Conservation (phyloP, 2,113 vertebrate genomes). For the Rhinopithecus roxellana region DNA sequence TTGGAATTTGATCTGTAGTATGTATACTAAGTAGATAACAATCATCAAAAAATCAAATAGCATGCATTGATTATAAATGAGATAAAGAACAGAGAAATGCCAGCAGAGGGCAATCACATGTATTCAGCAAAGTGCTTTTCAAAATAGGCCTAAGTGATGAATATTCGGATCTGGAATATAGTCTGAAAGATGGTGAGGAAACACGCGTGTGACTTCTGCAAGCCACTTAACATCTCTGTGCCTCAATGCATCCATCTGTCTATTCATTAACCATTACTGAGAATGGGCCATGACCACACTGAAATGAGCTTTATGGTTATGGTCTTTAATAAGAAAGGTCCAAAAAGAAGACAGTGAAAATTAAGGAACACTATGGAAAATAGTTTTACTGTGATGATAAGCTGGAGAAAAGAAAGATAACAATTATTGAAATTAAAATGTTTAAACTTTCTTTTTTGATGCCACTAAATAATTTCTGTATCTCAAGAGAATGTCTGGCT, state of each 20-base stretch:
- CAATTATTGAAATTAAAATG: neutral
- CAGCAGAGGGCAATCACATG: neutral
- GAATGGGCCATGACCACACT: rapidly evolving
- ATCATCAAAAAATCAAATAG: neutral
- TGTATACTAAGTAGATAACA: neutral
- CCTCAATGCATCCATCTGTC: too few species aligned
- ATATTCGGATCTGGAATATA: neutral
- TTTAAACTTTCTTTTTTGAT: neutral
- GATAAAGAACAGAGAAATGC: neutral
- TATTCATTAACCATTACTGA: rapidly evolving
- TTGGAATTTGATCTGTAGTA: neutral
- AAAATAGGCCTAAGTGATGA: neutral
- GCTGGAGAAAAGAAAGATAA: neutral
- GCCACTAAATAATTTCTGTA: neutral
- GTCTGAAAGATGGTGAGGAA: neutral
- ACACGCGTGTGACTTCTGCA: neutral
- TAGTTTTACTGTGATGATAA: too few species aligned
- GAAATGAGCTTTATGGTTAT: neutral
- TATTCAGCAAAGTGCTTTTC: neutral
- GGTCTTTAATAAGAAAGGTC: neutral
- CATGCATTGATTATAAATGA: neutral
- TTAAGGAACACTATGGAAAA: neutral
- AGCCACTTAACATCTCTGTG: neutral
- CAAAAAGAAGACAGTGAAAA: neutral
- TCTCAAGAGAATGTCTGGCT: neutral